Evolutionary conservation across 2,797 vertebrate genomes (phyloP), one percentile per base, ranked within the genome.

Genomic region (Sebastes miniatus): DNA sequence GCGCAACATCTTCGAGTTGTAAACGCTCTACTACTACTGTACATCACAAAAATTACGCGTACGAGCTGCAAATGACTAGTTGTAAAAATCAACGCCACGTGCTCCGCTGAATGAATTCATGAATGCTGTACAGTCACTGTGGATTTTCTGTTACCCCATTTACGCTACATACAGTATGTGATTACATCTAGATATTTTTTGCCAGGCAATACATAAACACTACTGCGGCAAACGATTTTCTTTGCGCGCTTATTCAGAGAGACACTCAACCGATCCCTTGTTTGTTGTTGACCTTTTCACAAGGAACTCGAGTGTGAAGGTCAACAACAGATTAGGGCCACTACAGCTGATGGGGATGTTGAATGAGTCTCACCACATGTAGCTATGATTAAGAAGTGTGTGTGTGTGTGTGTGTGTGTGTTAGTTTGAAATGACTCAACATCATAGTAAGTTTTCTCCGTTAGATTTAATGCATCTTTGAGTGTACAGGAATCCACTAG

Each of bases 1-100:
- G 47, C 39, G n/a, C 57, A 73, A 74, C 69, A 81, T 88, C 74
- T 76, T 74, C 24, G 81, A 77, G 66, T 82, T 71, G n/a, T 83
- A 77, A 83, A 78, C 7, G 3, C 72, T 81, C 25, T 2, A 2
- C n/a, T 62, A 52, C 1, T 52, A 54, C 3, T 75, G 69, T 68
- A 68, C 11, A 3, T 50, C 70, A 69, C n/a, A 68, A 31, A 66
- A 64, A n/a, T 14, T 27, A 20, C 31, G 62, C 3, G 5, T 11
- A 34, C 20, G 8, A 58, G 54, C 16, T 81, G n/a, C 43, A 54
- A 76, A 77, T 61, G 66, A 65, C n/a, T 13, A 24, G 5, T 56
- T 56, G 36, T 77, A 54, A 79, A 62, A 27, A 63, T 59, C 1
- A 62, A 54, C 29, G 27, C 34, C n/a, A 8, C 24, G 0, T 25